phyloP scores from a whole-genome alignment of 2,797 vertebrate genomes.

The Falco peregrinus region DNA sequence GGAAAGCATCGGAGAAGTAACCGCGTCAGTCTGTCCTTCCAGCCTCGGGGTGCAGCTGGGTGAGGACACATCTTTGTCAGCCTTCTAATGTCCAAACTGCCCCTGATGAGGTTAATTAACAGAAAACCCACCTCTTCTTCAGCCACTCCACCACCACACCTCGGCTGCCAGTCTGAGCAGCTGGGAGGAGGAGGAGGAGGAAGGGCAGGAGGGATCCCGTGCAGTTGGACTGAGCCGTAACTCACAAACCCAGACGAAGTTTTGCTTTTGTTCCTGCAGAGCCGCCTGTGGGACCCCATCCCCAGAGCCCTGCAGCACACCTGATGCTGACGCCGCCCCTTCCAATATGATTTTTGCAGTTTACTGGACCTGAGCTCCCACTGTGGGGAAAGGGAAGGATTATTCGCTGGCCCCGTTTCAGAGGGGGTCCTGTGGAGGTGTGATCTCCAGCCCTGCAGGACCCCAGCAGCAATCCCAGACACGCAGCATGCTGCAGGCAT shows the following conservation, averaged over 20 bases:
- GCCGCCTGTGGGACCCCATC: not conserved
- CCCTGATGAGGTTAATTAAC: not conserved
- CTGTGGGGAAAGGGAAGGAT: not conserved
- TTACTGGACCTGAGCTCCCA: conserved; percentile 1
- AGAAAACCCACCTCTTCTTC: not conserved
- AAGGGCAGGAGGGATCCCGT: not conserved
- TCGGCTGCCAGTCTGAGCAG: not conserved
- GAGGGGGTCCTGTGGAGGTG: not conserved
- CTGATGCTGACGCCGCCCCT: not conserved
- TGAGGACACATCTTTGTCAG: not conserved
- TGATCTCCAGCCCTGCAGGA: not conserved
- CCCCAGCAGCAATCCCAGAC: not conserved
- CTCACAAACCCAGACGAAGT: not conserved
- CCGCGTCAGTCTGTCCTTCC: not conserved
- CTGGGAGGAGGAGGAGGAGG: not conserved
- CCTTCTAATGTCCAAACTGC: not conserved
- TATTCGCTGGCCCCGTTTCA: not conserved
- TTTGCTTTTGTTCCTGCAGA: not conserved
- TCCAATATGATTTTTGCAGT: not conserved
- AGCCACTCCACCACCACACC: not conserved
- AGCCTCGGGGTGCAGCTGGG: not conserved
- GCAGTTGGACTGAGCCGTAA: fast-evolving
- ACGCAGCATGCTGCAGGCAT: not conserved
- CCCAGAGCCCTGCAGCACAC: not conserved
- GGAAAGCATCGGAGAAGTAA: not conserved